phyloP scores from a whole-genome alignment of 2,113 vertebrate genomes.

The Chaetura pelagica region DNA sequence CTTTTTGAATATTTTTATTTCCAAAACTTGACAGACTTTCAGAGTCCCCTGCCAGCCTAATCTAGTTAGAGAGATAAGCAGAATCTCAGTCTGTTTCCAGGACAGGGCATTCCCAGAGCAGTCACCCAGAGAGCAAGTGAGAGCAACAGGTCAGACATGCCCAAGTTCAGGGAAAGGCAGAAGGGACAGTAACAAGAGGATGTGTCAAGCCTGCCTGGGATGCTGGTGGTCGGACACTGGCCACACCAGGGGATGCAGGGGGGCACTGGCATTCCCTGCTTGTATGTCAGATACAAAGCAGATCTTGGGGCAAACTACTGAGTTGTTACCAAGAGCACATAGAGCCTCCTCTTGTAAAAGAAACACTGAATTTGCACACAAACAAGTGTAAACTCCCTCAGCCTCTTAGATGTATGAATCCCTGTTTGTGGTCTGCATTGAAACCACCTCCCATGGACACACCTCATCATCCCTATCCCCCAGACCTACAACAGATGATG shows the following conservation, averaged over 20 bases:
- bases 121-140: not conserved
- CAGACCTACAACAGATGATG: not conserved
- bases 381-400: not conserved
- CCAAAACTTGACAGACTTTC: not conserved
- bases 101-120: not conserved
- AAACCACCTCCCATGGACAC: not conserved
- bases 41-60: not conserved
- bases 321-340: not conserved
- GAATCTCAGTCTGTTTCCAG: not conserved
- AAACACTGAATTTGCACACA: not conserved
- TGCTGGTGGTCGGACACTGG: not conserved
- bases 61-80: not conserved
- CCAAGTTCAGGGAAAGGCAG: not conserved
- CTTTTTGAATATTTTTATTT: conserved; percentile 41
- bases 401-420: not conserved
- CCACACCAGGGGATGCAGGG: not conserved
- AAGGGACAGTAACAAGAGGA: fast-evolving
- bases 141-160: not conserved
- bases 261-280: not conserved
- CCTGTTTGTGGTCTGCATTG: not conserved
- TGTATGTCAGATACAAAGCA: not conserved
- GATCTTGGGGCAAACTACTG: not conserved
- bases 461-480: not conserved
- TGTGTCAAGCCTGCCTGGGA: not conserved
- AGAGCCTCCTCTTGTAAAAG: not conserved